Evolutionary conservation across 2,797 vertebrate genomes (phyloP).

Genomic region (Sus cebifrons): DNA sequence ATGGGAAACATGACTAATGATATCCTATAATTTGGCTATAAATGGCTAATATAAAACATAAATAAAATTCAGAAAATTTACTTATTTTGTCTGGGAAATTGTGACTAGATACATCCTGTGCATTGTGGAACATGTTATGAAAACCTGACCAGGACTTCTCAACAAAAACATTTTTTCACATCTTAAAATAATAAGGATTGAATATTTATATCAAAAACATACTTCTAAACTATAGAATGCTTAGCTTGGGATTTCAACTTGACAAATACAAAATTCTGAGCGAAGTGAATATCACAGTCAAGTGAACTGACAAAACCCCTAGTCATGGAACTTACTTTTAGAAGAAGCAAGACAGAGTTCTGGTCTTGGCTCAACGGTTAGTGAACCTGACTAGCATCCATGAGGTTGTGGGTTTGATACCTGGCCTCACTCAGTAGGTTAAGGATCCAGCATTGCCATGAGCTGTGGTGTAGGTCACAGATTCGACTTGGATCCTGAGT

Average conservation of each 20-base stretch:
- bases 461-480: too few species aligned
- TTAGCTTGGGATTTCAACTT: not conserved
- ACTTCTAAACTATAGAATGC: not conserved
- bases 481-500: too few species aligned
- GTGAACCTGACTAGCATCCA: too few species aligned
- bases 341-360: not conserved
- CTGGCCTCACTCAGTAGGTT: too few species aligned
- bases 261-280: not conserved
- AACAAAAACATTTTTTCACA: not conserved
- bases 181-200: not conserved
- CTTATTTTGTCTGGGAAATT: not conserved
- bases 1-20: not conserved
- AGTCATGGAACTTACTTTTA: not conserved
- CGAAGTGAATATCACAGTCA: not conserved
- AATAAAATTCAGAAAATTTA: not conserved
- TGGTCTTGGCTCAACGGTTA: too few species aligned
- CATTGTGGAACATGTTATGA: not conserved
- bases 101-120: not conserved
- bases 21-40: not conserved
- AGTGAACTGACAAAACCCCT: not conserved
- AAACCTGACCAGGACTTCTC: not conserved
- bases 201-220: not conserved
- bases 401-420: too few species aligned
- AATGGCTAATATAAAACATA: not conserved
- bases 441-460: too few species aligned